Evolutionary conservation across 2,888 invertebrate species (phyloP), one percentile per base, ranked within the genome.

Genomic region (Catonia carolina): DNA sequence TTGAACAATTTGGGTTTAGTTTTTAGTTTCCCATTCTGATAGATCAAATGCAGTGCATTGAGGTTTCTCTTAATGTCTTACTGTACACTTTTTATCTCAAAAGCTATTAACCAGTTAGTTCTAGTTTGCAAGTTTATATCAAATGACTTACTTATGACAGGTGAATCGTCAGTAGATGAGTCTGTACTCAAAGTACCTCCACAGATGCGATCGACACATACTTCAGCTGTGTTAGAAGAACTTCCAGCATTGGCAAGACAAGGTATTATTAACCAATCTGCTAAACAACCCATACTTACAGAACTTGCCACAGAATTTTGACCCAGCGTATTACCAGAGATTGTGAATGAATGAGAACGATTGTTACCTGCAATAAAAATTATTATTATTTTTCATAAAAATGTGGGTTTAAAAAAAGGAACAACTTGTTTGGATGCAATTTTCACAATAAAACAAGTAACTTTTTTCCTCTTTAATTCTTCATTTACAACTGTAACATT

Each of bases 171-270:
- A 67, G 84, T 79, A 1, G 84, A 82, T 2, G 85, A 77, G 68
- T 90, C 89, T 1, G 81, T 81, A 53, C 84, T 85, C 64, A 90
- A 83, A 0, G 86, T 84, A 2, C 89, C 89, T 0, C 90, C 90
- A 66, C 90, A 91, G 35, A 91, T 81, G 54, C 90, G 78, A 72
- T 91, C 90, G 2, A 87, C 85, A 66, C 86, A 89, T 1, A 80
- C 77, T 0, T 80, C 79, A 33, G 78, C 77, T 6, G 60, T 62
- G 47, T 61, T 67, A 63, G 48, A 54, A 41, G 57, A 53, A 56
- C 83, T 73, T 2, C 85, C 85, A 17, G 83, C 78, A 66, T 85
- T 86, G 18, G 78, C 75, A 0, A 85, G 85, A 68, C 90, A 89
- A 0, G 90, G 89, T 41, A 90, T 83, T 56, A 87, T 73, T 3